Evolutionary conservation across 2,113 vertebrate genomes (phyloP).

Genomic region (Sinocyclocheilus maitianheensis): DNA sequence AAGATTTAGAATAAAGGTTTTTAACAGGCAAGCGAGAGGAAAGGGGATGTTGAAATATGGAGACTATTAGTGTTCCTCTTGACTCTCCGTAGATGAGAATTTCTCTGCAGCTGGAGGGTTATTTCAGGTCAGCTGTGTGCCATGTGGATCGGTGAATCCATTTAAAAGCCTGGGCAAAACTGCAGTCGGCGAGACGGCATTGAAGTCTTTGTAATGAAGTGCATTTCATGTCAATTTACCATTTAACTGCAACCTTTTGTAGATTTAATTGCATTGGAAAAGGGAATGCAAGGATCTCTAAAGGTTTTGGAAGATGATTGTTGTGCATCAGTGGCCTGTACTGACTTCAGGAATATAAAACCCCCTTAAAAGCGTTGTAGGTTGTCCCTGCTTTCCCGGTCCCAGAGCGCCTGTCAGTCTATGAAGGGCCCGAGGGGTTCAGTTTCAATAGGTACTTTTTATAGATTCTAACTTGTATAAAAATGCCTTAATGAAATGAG

Average conservation of each 20-base stretch:
- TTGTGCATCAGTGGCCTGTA: background rate
- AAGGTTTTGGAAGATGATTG: background rate
- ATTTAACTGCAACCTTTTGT: background rate
- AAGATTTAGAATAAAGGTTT: background rate
- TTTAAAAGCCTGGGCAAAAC: background rate
- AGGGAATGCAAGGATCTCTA: background rate
- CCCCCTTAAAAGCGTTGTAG: background rate
- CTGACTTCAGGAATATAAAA: background rate
- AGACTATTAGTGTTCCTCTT: background rate
- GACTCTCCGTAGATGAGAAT: constrained; percentile 12
- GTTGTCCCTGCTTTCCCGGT: background rate
- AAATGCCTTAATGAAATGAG: background rate
- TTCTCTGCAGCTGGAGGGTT: constrained; percentile 21
- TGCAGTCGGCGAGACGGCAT: background rate
- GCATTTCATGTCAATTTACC: background rate
- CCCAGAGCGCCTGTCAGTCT: background rate
- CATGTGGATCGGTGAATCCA: constrained; percentile 4
- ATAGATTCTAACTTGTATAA: background rate
- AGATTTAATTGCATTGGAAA: background rate
- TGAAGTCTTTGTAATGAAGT: background rate
- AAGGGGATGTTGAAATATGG: background rate
- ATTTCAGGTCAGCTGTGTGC: constrained; percentile 26
- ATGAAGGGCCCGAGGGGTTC: background rate
- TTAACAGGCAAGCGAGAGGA: background rate
- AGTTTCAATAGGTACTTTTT: background rate